These are phyloP conservation scores for Spicauda simplicius DNA, from an alignment of 2,888 invertebrate genomes.

Conservation along the genomic window DNA sequence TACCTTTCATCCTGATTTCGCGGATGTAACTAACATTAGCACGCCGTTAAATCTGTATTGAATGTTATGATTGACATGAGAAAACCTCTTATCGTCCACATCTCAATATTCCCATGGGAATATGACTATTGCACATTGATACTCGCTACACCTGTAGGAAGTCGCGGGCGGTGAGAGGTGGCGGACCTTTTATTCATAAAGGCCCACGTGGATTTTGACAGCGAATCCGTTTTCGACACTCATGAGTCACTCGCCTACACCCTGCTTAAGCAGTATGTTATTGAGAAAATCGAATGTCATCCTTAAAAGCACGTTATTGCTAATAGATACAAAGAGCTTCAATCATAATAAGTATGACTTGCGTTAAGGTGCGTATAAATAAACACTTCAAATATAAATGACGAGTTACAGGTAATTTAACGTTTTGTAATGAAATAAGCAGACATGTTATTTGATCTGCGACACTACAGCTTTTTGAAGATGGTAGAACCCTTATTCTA, in stretches of 20 bases:
- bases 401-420: no score
- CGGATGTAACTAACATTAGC: no score
- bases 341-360: not conserved
- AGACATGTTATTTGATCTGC: no score
- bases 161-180: not conserved
- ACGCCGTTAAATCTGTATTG: not conserved
- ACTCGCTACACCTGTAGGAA: not conserved
- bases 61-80: not conserved
- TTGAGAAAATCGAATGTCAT: not conserved
- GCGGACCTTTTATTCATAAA: not conserved
- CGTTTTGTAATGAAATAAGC: no score
- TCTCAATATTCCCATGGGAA: not conserved
- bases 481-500: no score
- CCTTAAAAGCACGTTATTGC: not conserved
- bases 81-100: not conserved
- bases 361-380: no score
- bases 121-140: not conserved
- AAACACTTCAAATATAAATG: no score
- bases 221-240: not conserved
- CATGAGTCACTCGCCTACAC: not conserved
- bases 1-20: no score
- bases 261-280: not conserved
- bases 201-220: not conserved
- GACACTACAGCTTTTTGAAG: no score
- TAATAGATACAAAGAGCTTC: not conserved